A percentile compares a stretch with the other conserved stretches of the same genome.
Conservation (phyloP, 2,888 invertebrate genomes). For the Napeogenes inachia region DNA sequence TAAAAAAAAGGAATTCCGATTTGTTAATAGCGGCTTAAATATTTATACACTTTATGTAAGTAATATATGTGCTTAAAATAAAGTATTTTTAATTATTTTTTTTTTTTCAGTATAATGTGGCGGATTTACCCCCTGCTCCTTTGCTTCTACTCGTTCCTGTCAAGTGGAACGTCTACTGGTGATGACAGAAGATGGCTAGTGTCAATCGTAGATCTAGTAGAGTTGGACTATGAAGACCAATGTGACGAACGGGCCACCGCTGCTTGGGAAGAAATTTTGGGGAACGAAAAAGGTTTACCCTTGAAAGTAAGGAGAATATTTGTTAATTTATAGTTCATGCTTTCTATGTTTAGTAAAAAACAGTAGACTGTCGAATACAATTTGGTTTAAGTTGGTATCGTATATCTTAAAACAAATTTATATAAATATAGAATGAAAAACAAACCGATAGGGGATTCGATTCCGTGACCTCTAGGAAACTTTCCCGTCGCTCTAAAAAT, state of each 20-base stretch:
- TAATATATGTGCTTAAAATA: too few species aligned
- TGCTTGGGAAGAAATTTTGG: conserved; percentile 62
- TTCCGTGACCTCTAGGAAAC: too few species aligned
- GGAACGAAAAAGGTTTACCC: conserved; percentile 50
- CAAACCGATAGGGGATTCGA: too few species aligned
- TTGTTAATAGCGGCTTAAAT: too few species aligned
- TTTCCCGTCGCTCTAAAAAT: too few species aligned
- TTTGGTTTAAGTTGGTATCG: too few species aligned
- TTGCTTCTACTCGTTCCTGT: conserved; percentile 54
- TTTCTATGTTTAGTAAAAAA: too few species aligned
- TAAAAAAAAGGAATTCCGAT: neutral
- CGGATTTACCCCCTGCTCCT: conserved; percentile 46
- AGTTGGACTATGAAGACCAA: conserved; percentile 68
- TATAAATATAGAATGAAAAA: too few species aligned
- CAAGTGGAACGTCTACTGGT: conserved; percentile 57
- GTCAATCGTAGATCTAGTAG: conserved; percentile 63
- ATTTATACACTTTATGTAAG: too few species aligned
- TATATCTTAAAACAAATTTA: too few species aligned
- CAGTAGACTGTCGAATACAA: too few species aligned
- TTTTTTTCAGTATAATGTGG: conserved; percentile 56
- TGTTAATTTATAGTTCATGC: neutral
- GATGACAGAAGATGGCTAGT: conserved; percentile 60
- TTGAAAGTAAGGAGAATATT: conserved; percentile 44
- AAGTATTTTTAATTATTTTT: conserved; percentile 1
- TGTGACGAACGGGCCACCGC: conserved; percentile 62